Percentiles rank a stretch among this genome's conserved stretches.
phyloP scores from a whole-genome alignment of 2,113 vertebrate species.

The Polypterus senegalus region DNA sequence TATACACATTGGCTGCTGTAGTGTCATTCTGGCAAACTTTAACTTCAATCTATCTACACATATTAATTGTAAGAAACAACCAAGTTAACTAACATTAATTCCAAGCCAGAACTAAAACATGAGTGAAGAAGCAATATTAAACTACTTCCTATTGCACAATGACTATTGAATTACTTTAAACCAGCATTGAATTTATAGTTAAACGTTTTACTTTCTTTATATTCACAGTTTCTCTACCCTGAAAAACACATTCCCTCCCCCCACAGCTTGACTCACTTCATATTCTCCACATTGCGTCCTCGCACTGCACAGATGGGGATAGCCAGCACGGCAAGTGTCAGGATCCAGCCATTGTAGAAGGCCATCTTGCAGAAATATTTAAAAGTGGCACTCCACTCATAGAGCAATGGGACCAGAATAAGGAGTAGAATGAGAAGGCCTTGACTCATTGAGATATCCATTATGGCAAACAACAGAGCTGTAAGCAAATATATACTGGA shows the following conservation, averaged over 20 bases:
- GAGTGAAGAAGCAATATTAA: no score
- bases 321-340: conserved; percentile 42
- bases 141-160: no score
- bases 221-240: not conserved
- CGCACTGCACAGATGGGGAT: conserved; percentile 42
- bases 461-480: no score
- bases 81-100: no score
- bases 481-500: no score
- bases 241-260: not conserved
- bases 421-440: conserved; percentile 35
- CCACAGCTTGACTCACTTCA: conserved; percentile 41
- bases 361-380: conserved; percentile 52
- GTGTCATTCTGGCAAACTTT: no score
- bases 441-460: conserved; percentile 26
- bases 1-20: no score
- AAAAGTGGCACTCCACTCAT: conserved; percentile 41
- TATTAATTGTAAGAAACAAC: no score
- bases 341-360: conserved; percentile 50
- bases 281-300: conserved; percentile 54
- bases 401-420: conserved; percentile 36
- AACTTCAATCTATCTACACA: no score
- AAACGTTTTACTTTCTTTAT: no score
- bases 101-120: no score
- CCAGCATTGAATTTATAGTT: not conserved
- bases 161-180: no score